A percentile compares a stretch with the other conserved stretches of the same genome.
These are phyloP conservation scores for Otolemur garnettii DNA, from an alignment of 2,113 vertebrate species.

Conservation along the genomic window DNA sequence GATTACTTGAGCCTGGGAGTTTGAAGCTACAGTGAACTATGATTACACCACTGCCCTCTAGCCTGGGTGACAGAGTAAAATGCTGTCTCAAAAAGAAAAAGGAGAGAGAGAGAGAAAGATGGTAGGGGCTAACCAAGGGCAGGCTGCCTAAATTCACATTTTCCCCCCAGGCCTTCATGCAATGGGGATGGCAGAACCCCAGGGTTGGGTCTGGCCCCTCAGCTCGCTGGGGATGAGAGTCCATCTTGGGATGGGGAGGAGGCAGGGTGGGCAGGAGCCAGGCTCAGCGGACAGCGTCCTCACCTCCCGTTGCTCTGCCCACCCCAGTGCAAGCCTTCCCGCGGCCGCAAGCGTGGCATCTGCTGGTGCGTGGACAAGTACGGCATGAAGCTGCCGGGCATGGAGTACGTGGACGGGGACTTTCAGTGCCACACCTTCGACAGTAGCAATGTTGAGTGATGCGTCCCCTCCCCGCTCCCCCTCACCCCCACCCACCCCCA, in stretches of 20 bases:
- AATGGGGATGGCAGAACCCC: background rate
- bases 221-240: background rate
- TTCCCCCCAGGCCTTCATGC: background rate
- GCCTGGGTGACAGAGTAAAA: background rate
- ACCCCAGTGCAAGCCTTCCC: constrained; percentile 97
- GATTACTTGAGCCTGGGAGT: background rate
- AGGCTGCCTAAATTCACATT: background rate
- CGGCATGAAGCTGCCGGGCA: constrained; percentile 96
- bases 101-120: background rate
- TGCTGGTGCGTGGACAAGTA: constrained; percentile 99
- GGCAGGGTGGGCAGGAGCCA: background rate
- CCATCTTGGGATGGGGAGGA: background rate
- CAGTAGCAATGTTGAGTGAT: constrained; percentile 97
- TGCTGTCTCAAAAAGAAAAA: background rate
- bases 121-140: background rate
- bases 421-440: constrained; percentile 98
- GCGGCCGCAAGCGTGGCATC: constrained; percentile 97
- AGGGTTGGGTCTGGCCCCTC: background rate
- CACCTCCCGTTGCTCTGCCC: background rate
- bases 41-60: no score
- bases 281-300: background rate
- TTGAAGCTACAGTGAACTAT: background rate
- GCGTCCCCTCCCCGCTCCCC: constrained; percentile 44
- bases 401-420: constrained; percentile 94
- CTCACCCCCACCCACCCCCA: constrained; percentile 83